Conservation (phyloP, 2,888 invertebrate genomes). For the Copidosoma aretas region DNA sequence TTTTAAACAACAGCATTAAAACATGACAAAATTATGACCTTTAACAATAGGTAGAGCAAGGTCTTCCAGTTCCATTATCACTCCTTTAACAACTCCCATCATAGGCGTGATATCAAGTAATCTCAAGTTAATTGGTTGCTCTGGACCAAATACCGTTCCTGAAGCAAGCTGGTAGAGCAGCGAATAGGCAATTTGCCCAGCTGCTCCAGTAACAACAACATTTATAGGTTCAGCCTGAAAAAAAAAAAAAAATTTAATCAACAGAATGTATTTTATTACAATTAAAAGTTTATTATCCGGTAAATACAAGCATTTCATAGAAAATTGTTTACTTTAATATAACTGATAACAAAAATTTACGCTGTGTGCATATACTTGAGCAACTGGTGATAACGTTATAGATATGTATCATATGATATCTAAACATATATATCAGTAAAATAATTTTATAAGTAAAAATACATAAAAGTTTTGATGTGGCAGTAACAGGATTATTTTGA, state of each 20-base stretch:
- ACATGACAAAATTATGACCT: slow-evolving; percentile 62
- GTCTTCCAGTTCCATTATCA: slow-evolving; percentile 96
- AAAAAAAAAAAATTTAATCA: not conserved
- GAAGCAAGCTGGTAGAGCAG: slow-evolving; percentile 92
- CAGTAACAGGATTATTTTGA: too few relatives aligned
- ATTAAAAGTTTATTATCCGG: too few relatives aligned
- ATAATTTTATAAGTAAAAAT: too few relatives aligned
- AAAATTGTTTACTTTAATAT: too few relatives aligned
- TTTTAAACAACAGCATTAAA: not conserved
- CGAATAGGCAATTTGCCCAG: slow-evolving; percentile 99
- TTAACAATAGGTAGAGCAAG: slow-evolving; percentile 89
- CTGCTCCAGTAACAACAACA: slow-evolving; percentile 97
- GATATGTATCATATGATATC: too few relatives aligned
- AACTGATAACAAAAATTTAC: too few relatives aligned
- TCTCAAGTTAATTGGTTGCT: slow-evolving; percentile 86
- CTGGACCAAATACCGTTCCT: slow-evolving; percentile 91
- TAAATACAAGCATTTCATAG: too few relatives aligned
- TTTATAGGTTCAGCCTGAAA: slow-evolving; percentile 81
- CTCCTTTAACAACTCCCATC: slow-evolving; percentile 96
- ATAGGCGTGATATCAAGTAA: slow-evolving; percentile 94
- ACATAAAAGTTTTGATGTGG: too few relatives aligned
- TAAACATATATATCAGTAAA: too few relatives aligned
- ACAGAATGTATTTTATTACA: not conserved
- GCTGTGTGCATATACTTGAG: too few relatives aligned
- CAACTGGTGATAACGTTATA: too few relatives aligned